Conservation (phyloP, 2,113 vertebrate species). For the Dromaius novaehollandiae region DNA sequence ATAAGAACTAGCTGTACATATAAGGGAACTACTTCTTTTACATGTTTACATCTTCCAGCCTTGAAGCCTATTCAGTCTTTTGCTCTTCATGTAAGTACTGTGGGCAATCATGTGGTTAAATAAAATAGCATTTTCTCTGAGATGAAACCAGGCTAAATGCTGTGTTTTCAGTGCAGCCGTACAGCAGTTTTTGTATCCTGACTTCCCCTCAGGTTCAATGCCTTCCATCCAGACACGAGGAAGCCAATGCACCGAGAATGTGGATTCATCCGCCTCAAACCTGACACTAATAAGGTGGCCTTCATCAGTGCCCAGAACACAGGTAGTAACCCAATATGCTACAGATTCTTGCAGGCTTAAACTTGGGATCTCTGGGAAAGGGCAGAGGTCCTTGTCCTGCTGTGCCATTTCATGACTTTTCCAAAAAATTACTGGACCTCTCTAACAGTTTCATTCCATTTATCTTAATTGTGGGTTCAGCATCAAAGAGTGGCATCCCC, state of each 20-base stretch:
- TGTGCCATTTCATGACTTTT: neutral
- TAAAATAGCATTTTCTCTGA: neutral
- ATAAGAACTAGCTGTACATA: neutral
- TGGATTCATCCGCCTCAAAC: conserved; percentile 93
- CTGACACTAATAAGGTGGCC: conserved; percentile 90
- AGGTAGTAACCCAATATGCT: conserved; percentile 72
- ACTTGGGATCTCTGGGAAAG: neutral
- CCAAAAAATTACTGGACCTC: neutral
- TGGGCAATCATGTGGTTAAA: neutral
- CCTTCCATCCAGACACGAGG: conserved; percentile 87
- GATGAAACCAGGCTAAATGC: neutral
- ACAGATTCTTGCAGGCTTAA: neutral
- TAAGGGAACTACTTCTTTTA: neutral
- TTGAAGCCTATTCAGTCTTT: fast-evolving
- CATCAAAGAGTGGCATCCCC: neutral
- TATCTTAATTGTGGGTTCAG: neutral
- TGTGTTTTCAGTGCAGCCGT: neutral
- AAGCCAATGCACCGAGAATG: conserved; percentile 93
- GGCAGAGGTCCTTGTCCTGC: neutral
- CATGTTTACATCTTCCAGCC: fast-evolving
- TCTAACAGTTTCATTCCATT: neutral
- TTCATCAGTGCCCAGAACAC: conserved; percentile 96
- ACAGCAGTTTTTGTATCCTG: neutral
- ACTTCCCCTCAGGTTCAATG: conserved; percentile 84
- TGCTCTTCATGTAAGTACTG: neutral